Conservation (phyloP, 2,888 invertebrate species). For the Hypolimnas misippus region DNA sequence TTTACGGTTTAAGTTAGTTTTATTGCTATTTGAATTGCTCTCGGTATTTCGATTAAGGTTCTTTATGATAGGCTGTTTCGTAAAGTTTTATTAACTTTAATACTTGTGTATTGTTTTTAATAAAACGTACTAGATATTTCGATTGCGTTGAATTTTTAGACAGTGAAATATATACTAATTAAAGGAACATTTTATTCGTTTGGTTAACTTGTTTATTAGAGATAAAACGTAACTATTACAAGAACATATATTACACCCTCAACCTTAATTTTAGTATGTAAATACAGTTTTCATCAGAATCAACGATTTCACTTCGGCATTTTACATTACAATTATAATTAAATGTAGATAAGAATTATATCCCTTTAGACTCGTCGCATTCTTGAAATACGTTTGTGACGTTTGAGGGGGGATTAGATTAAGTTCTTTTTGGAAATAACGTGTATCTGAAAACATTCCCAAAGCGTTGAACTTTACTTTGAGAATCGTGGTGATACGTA, state of each 20-base stretch:
- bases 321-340: too few relatives aligned
- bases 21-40: not conserved
- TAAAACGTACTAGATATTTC: too few relatives aligned
- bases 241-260: too few relatives aligned
- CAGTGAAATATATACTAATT: too few relatives aligned
- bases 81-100: not conserved
- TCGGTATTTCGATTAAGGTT: not conserved
- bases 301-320: too few relatives aligned
- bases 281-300: too few relatives aligned
- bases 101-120: not conserved
- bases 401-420: conserved; percentile 72
- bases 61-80: not conserved
- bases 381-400: conserved; percentile 51
- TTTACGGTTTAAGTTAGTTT: conserved; percentile 7
- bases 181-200: too few relatives aligned
- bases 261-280: too few relatives aligned
- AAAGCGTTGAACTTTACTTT: conserved; percentile 9
- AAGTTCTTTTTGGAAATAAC: conserved; percentile 1
- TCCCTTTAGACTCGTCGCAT: conserved; percentile 66
- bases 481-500: conserved; percentile 14
- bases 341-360: too few relatives aligned
- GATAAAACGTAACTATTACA: too few relatives aligned
- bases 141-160: too few relatives aligned
- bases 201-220: too few relatives aligned
- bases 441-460: conserved; percentile 7